Base-by-base conservation (phyloP, 2,888 invertebrate species). In the Volucella zonaria region DNA sequence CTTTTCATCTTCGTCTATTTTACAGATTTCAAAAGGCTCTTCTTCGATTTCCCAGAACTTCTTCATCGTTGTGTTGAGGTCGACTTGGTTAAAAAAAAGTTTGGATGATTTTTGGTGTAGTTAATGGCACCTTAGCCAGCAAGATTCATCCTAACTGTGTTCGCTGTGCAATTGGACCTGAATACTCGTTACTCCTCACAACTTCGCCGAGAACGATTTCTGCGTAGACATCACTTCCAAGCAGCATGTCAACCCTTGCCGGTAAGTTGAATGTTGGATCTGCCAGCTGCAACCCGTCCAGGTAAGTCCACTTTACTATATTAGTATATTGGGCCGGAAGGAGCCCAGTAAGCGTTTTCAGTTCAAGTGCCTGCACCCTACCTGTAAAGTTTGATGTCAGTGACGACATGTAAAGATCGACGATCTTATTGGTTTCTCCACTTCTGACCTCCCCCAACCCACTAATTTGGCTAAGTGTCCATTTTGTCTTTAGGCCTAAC, bases 31-130 rank as follows among this genome's bases (percentile, higher is more conserved):
- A 14, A 6, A 52, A 2, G 70, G 70, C 6, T 47, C 45, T 12
- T 70, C 68, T 43, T 56, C 56, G 11, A 45, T 43, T 18, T 68
- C 56, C 68, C 56, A 68, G 3, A 68, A 68, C 14, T 14, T 43
- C n/a, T 14, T 9, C 23, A 68, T 3, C 3, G 6, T 40, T 12
- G 23, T 31, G 45, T 49, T 45, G 18, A 70, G 58, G 8, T 58
- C 70, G 4, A 58, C 1, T 14, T 38, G 14, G 4, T 8, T 40
- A 2, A 43, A 18, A 18, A 68, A 68, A 2, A n/a, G 18, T 68
- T 1, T 14, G 14, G 2, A 56, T 2, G 4, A 23, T 18, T 18
- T 8, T 43, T 42, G 11, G 10, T 10, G 51, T 2, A n/a, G 15
- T 18, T 0, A n/a, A 0, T 11, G 52, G n/a, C 9, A 42, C n/a